These are phyloP conservation scores for Tortrix viridana DNA, from an alignment of 2,888 invertebrate genomes.

Conservation along the genomic window DNA sequence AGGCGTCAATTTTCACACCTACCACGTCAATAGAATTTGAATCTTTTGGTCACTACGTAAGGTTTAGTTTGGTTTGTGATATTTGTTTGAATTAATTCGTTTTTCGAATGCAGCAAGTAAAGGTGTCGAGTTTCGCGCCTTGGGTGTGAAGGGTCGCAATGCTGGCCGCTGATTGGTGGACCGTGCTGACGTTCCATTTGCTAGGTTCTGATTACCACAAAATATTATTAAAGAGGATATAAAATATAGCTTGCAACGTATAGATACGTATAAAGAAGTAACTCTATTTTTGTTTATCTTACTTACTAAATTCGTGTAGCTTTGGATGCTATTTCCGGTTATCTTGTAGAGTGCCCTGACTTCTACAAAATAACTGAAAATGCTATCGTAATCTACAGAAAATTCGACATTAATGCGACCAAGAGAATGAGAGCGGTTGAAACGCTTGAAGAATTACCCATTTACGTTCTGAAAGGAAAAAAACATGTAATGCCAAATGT, in stretches of 20 bases:
- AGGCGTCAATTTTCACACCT: slow-evolving; percentile 84
- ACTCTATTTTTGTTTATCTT: not conserved
- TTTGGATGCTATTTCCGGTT: too few species aligned
- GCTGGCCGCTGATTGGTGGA: slow-evolving; percentile 66
- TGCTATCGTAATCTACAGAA: too few species aligned
- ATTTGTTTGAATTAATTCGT: slow-evolving; percentile 46
- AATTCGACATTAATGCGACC: too few species aligned
- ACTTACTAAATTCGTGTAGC: too few species aligned
- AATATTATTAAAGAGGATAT: slow-evolving; percentile 39
- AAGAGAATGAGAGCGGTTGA: too few species aligned
- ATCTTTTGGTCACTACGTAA: slow-evolving; percentile 32
- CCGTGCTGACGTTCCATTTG: slow-evolving; percentile 45
- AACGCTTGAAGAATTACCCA: too few species aligned
- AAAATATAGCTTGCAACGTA: not conserved
- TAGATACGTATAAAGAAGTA: not conserved
- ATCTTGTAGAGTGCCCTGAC: too few species aligned
- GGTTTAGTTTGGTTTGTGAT: slow-evolving; percentile 41
- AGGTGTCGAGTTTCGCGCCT: slow-evolving; percentile 83
- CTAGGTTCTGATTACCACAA: slow-evolving; percentile 63
- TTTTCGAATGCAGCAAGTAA: slow-evolving; percentile 47
- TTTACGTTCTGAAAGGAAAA: too few species aligned
- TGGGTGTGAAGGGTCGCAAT: slow-evolving; percentile 77
- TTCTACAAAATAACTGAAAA: too few species aligned
- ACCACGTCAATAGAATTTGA: slow-evolving; percentile 40
- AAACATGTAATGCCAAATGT: too few species aligned